These are phyloP conservation scores for Limenitis camilla DNA, from an alignment of 2,888 invertebrate species.

Conservation along the genomic window DNA sequence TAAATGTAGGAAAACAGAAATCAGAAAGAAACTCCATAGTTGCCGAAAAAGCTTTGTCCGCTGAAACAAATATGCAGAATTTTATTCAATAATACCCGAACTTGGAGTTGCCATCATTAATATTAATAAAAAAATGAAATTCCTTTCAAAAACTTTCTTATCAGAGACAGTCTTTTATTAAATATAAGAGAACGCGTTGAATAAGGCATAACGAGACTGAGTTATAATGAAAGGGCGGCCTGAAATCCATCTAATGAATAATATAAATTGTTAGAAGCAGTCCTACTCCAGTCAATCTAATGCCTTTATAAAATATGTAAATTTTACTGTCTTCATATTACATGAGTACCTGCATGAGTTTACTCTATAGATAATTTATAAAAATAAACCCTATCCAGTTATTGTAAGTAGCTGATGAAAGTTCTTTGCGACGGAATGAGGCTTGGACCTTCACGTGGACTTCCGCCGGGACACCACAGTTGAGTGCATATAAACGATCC, in stretches of 20 bases:
- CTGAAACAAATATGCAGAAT: not conserved
- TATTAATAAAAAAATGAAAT: conserved; percentile 11
- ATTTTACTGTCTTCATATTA: conserved; percentile 6
- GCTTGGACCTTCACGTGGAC: too few species aligned
- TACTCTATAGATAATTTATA: too few species aligned
- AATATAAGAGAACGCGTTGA: conserved; percentile 49
- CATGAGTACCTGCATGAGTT: not conserved
- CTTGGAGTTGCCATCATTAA: not conserved
- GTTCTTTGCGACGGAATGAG: too few species aligned
- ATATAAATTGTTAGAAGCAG: conserved; percentile 47
- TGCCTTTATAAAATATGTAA: conserved; percentile 11
- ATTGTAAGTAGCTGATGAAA: too few species aligned
- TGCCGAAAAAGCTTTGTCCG: not conserved
- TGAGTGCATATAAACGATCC: too few species aligned
- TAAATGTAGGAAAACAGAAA: too few species aligned
- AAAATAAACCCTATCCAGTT: not conserved
- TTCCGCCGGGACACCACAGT: too few species aligned
- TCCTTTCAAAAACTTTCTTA: conserved; percentile 13
- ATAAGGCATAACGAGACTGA: conserved; percentile 47
- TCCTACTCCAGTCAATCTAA: conserved; percentile 42
- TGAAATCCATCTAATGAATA: conserved; percentile 54
- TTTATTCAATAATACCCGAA: not conserved
- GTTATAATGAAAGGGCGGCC: conserved; percentile 53
- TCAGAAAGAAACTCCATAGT: too few species aligned
- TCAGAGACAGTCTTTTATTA: conserved; percentile 46